These are phyloP conservation scores for Saguinus midas DNA, from an alignment of 2,113 vertebrate species.

Conservation along the genomic window DNA sequence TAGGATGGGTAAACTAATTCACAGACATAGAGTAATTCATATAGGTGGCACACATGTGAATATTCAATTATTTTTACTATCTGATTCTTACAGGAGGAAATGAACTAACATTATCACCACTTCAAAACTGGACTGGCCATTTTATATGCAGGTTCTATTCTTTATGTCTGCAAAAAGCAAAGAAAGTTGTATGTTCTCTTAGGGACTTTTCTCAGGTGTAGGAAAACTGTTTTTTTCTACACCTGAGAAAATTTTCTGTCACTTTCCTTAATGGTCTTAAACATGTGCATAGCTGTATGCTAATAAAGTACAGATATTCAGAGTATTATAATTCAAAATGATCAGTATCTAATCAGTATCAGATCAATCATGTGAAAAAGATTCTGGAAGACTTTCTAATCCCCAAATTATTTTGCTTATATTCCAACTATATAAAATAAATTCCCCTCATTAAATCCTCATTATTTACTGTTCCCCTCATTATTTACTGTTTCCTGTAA, in stretches of 20 bases:
- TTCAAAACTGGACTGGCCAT: neutral
- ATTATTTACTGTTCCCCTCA: neutral
- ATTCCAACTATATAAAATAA: constrained; percentile 40
- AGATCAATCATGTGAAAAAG: neutral
- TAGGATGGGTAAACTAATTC: neutral
- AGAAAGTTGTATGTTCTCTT: neutral
- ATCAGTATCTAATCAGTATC: neutral
- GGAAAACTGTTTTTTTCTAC: neutral
- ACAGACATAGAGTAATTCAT: neutral
- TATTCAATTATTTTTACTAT: neutral
- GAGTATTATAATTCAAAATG: neutral
- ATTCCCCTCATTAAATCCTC: neutral
- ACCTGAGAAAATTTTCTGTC: neutral
- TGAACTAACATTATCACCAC: neutral
- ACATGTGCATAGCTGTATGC: neutral
- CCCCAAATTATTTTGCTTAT: neutral
- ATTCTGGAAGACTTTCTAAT: neutral
- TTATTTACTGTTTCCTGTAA: neutral
- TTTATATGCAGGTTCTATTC: neutral
- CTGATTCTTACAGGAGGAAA: neutral
- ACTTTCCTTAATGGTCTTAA: neutral
- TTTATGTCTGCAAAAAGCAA: neutral
- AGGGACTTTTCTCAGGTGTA: neutral
- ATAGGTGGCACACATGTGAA: neutral
- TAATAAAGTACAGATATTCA: neutral